Evolutionary conservation across 2,113 vertebrate species (phyloP).

Genomic region (Meriones unguiculatus): DNA sequence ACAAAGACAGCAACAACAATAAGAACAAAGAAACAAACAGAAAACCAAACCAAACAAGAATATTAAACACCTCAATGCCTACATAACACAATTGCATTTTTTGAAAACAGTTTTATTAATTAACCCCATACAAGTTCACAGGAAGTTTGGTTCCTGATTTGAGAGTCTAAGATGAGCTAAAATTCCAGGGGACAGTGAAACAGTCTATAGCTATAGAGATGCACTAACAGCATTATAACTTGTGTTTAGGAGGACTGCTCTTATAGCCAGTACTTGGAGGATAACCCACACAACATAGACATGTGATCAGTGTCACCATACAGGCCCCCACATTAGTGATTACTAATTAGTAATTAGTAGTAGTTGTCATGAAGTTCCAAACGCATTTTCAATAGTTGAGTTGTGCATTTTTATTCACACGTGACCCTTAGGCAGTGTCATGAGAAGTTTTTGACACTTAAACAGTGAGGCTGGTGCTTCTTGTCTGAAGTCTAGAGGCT

Average conservation of each 20-base stretch:
- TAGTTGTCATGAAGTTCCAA: background rate
- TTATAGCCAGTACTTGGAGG: background rate
- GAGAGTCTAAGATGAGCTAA: conserved; percentile 1
- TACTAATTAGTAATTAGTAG: background rate
- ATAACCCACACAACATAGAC: background rate
- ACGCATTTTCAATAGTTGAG: background rate
- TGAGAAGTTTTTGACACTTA: background rate
- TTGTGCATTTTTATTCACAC: background rate
- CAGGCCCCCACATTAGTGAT: background rate
- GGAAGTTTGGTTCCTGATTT: conserved; percentile 9
- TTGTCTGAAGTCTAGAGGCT: background rate
- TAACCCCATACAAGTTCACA: background rate
- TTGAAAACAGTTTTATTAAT: conserved; percentile 13
- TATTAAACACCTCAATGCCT: background rate
- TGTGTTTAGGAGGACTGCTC: background rate
- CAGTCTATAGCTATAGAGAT: background rate
- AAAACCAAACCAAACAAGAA: background rate
- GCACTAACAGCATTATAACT: background rate
- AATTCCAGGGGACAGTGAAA: background rate
- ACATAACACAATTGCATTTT: background rate
- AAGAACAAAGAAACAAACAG: background rate
- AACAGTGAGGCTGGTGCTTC: background rate
- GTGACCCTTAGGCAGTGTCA: background rate
- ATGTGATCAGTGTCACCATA: background rate
- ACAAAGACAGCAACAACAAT: background rate